A percentile compares a stretch with the other conserved stretches of the same genome.
Conservation (phyloP, 2,113 vertebrate genomes). For the Sorex fumeus region DNA sequence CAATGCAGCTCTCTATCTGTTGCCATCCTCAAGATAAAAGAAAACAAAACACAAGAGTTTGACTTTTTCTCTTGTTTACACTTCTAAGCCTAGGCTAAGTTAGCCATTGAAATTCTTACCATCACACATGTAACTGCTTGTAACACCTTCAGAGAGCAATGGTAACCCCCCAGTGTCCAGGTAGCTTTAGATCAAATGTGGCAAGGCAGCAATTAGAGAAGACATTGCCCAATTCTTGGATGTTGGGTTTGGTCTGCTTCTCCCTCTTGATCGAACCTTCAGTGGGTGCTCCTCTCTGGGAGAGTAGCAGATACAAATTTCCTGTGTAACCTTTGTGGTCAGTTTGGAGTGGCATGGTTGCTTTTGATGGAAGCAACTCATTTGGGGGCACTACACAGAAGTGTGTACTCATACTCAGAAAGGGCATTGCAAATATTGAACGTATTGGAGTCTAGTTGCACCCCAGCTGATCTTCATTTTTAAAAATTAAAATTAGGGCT, state of each 20-base stretch:
- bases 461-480: neutral
- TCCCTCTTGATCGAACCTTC: neutral
- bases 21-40: neutral
- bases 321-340: neutral
- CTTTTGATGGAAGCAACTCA: neutral
- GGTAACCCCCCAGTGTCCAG: neutral
- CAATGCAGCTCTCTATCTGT: neutral
- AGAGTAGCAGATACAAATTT: neutral
- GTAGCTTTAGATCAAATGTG: neutral
- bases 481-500: too few relatives aligned
- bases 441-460: neutral
- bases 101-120: neutral
- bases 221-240: neutral
- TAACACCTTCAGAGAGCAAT: neutral
- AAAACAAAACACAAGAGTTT: neutral
- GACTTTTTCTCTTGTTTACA: neutral
- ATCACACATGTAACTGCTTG: neutral
- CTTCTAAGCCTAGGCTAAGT: neutral
- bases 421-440: neutral
- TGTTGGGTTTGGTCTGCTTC: neutral
- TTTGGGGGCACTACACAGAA: neutral
- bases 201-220: neutral
- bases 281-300: neutral
- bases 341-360: neutral
- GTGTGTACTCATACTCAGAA: neutral